A percentile compares a stretch with the other conserved stretches of the same genome.
These are phyloP conservation scores for Perca flavescens DNA, from an alignment of 2,113 vertebrate genomes.

Conservation along the genomic window DNA sequence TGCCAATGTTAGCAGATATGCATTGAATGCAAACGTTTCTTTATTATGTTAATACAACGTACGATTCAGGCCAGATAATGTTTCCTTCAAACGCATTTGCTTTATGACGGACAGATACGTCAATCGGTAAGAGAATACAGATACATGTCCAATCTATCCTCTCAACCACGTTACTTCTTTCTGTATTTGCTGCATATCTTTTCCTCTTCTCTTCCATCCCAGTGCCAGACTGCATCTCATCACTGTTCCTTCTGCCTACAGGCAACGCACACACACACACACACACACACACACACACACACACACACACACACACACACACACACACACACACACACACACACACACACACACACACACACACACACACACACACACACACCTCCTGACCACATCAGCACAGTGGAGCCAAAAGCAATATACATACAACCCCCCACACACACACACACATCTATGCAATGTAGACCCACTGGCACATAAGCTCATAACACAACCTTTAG, in stretches of 20 bases:
- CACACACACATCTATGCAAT: background rate
- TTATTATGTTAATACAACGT: too few species aligned
- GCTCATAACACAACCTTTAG: background rate
- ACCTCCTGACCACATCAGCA: background rate
- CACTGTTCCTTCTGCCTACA: constrained; percentile 45
- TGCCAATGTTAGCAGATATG: too few species aligned
- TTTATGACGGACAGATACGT: background rate
- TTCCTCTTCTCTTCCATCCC: background rate
- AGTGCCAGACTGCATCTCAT: constrained; percentile 41
- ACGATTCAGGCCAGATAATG: too few species aligned
- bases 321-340: background rate
- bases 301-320: background rate
- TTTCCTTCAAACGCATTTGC: too few species aligned
- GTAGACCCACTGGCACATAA: background rate
- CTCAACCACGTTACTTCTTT: background rate
- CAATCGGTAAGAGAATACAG: background rate
- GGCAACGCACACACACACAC: too few species aligned
- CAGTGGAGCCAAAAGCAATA: background rate
- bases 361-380: constrained; percentile 21
- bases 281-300: too few species aligned
- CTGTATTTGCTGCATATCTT: background rate
- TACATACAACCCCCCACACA: background rate
- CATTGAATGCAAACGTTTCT: too few species aligned
- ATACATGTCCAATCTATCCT: background rate
- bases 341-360: constrained; percentile 13